Percentiles rank a stretch among this genome's conserved stretches.
These are phyloP conservation scores for Chrosomus eos DNA, from an alignment of 2,797 vertebrate species.

Conservation along the genomic window DNA sequence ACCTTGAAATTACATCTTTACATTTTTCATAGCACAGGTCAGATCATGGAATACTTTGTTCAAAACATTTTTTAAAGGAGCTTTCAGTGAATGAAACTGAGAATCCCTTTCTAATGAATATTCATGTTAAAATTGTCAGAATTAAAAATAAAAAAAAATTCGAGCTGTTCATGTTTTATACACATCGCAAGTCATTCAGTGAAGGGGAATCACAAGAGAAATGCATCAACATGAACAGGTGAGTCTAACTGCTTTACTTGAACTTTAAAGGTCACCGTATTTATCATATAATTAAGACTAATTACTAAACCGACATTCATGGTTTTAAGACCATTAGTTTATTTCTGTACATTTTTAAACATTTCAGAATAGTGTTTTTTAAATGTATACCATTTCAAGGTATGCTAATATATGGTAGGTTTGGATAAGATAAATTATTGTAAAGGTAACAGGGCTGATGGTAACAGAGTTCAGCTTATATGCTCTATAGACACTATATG, in stretches of 20 bases:
- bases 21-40: background rate
- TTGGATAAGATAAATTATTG: background rate
- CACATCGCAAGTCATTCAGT: constrained; percentile 12
- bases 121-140: background rate
- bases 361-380: background rate
- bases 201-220: constrained; percentile 14
- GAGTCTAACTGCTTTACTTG: constrained; percentile 36
- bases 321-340: background rate
- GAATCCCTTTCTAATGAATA: background rate
- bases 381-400: background rate
- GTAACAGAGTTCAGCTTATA: constrained; percentile 9
- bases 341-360: background rate
- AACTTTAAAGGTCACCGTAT: background rate
- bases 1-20: background rate
- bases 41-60: background rate
- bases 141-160: background rate
- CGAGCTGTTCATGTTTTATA: background rate
- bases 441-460: constrained; percentile 38
- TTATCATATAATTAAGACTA: background rate
- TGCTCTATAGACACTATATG: background rate
- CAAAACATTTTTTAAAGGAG: background rate
- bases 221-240: constrained; percentile 31
- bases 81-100: background rate
- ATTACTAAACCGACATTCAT: background rate
- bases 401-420: background rate